phyloP scores from a whole-genome alignment of 2,888 invertebrate species.

The Phortica magna region DNA sequence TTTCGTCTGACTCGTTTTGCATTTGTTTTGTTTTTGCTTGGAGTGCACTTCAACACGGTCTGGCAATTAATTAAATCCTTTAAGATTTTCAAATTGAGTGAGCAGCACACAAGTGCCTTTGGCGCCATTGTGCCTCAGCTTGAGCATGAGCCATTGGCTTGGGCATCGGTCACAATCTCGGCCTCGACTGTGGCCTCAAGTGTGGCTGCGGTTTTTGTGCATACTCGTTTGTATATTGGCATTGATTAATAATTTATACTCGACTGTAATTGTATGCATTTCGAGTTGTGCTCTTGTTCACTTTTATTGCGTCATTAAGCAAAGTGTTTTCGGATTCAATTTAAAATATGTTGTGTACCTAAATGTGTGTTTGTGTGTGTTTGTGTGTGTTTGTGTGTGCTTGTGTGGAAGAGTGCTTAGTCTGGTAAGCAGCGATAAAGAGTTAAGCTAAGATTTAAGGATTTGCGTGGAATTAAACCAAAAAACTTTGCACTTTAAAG shows the following conservation, averaged over 20 bases:
- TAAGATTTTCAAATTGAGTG: slow-evolving; percentile 53
- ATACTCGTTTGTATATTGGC: neutral
- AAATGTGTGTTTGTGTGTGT: neutral
- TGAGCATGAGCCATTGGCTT: neutral
- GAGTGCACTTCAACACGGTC: slow-evolving; percentile 63
- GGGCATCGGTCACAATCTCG: neutral
- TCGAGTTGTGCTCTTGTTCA: slow-evolving; percentile 2
- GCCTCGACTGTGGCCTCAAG: neutral
- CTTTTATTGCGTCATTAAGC: slow-evolving; percentile 1
- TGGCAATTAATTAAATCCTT: slow-evolving; percentile 65
- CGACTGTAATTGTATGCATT: neutral
- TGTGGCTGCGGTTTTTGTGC: neutral
- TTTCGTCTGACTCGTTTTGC: slow-evolving; percentile 34
- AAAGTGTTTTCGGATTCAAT: neutral
- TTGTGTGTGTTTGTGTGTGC: no score
- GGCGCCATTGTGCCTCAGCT: neutral
- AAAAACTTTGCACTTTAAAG: no score
- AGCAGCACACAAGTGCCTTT: slow-evolving; percentile 36
- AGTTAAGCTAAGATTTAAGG: no score
- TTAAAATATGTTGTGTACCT: neutral
- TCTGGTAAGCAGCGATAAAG: no score
- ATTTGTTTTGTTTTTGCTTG: slow-evolving; percentile 9
- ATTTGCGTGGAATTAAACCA: no score
- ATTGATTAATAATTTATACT: neutral
- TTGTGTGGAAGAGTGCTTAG: no score